A percentile compares a stretch with the other conserved stretches of the same genome.
These are phyloP conservation scores for Corydoras sp. DNA, from an alignment of 2,113 vertebrate genomes.

Conservation along the genomic window DNA sequence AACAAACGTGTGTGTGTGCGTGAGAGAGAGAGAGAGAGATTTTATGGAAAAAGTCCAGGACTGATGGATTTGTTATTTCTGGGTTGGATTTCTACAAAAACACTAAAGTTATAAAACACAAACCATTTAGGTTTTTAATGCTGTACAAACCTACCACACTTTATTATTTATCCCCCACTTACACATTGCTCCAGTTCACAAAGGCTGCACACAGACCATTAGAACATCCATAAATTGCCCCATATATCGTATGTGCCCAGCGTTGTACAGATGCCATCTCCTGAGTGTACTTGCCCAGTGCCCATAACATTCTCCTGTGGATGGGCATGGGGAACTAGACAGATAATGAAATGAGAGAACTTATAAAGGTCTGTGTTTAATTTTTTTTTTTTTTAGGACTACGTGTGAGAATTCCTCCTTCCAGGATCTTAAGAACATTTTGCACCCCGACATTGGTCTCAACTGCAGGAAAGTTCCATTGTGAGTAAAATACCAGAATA, in stretches of 20 bases:
- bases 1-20: neutral
- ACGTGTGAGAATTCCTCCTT: constrained; percentile 55
- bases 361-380: too few relatives aligned
- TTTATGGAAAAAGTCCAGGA: neutral
- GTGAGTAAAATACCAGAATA: constrained; percentile 46
- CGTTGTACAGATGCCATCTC: too few relatives aligned
- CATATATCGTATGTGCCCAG: too few relatives aligned
- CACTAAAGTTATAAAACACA: neutral
- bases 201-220: too few relatives aligned
- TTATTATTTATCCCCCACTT: neutral
- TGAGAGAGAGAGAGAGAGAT: neutral
- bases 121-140: too few relatives aligned
- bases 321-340: too few relatives aligned
- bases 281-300: too few relatives aligned
- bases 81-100: neutral
- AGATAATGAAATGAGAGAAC: too few relatives aligned
- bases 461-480: constrained; percentile 50
- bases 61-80: neutral
- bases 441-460: constrained; percentile 46
- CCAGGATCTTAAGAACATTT: constrained; percentile 36
- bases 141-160: too few relatives aligned
- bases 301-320: too few relatives aligned
- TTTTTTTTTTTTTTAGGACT: constrained; percentile 36
- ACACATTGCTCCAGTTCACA: too few relatives aligned
- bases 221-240: too few relatives aligned